Base-by-base conservation (phyloP, 2,888 invertebrate species). In the Apotomis capreana region DNA sequence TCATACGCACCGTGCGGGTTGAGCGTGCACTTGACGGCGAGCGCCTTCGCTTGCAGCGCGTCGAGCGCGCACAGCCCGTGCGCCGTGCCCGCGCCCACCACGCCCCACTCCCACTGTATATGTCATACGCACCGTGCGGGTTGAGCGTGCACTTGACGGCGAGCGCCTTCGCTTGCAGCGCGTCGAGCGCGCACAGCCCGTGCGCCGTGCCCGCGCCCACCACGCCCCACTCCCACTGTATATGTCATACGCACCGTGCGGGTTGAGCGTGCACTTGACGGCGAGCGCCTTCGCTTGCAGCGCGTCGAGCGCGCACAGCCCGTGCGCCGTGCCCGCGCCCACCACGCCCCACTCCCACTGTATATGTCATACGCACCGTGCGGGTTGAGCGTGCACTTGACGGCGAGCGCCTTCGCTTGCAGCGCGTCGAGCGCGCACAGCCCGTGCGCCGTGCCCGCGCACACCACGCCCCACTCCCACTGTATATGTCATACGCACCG, bases 401-500 rank as follows among this genome's bases (percentile, higher is more conserved):
- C 49, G 49, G 49, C 49, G 49, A 49, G 49, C 49, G 49, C 49
- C 9, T 10, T 6, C 49, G 9, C 49, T 9, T 49, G 49, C 49
- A 49, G 49, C 49, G 49, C 49, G 49, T 49, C 49, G 9, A 49
- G 49, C 49, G 49, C 49, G 49, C 49, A 49, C 49, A 49, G 49
- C 49, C 49, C 49, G 49, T 49, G 49, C 49, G 49, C 49, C 49
- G 49, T 49, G 49, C 49, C 49, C 49, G 49, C 49, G 49, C 49
- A 49, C 49, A 49, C 49, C 49, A 49, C 49, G 49, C 49, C 49
- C 49, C 49, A 49, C 49, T 49, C 49, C 49, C 49, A 9, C 49
- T 49, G 49, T 96, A 94, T 9, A 6, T 9, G 5, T 6, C 40
- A 40, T 40, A 40, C 49, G 49, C 10, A 49, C 49, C 49, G 49